Base-by-base conservation (phyloP, 1,140 invertebrate genomes). In the Musca domestica region DNA sequence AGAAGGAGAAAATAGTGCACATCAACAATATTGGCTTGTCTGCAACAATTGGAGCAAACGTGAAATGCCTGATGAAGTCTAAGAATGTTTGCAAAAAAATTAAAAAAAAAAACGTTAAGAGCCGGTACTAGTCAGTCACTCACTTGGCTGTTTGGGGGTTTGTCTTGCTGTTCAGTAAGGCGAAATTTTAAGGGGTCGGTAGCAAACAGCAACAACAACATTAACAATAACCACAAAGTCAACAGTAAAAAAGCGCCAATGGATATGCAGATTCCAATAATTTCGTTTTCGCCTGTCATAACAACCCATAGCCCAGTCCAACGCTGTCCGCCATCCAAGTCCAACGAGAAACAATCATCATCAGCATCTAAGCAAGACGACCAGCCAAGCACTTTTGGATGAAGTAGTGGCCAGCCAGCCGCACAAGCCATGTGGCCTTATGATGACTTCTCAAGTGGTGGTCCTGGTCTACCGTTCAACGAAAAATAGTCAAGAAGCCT, bases 251-350 rank as follows among this genome's bases (percentile, higher is more conserved):
- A 22, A 61, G 56, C 56, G 56, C 56, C 56, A 61, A 61, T 61
- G 56, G 56, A 41, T 61, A 61, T 61, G 56, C 56, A 48, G 64
- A 66, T 51, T 65, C 47, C 47, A 66, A 66, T 66, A 48, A 66
- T 51, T 66, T 66, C 64, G 64, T 66, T 66, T 66, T 66, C 64
- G 64, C 64, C 46, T 66, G 64, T 66, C 64, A 66, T 66, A 66
- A 66, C 47, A 51, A 47, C 23, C n/a, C 15, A 41, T 19, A 34
- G 34, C 25, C 23, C 27, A 41, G 25, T 19, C 14, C n/a, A n/a
- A 12, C 10, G 6, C 10, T 5, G 34, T 9, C 6, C 2, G 7
- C 64, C 12, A 20, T 19, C 19, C 47, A 65, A n/a, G 23, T 22
- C 14, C 61, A 22, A 47, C 5, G 12, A 10, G 1, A n/a, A 19